phyloP scores from a whole-genome alignment of 2,113 vertebrate genomes.

The Tachycineta bicolor region DNA sequence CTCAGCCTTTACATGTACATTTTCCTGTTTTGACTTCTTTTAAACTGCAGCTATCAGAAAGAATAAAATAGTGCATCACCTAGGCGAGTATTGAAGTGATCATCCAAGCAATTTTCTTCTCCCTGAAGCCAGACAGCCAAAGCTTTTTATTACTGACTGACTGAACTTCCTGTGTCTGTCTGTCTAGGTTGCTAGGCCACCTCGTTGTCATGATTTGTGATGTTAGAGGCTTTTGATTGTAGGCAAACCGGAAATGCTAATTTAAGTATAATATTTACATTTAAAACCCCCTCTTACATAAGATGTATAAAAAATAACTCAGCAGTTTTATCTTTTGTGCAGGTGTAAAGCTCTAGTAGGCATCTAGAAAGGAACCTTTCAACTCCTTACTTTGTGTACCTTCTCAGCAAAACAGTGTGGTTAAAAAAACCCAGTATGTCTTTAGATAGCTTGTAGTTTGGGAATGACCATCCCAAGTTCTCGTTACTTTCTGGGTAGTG shows the following conservation, averaged over 20 bases:
- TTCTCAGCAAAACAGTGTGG: not conserved
- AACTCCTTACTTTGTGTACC: not conserved
- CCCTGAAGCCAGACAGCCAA: conserved; percentile 61
- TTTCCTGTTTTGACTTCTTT: conserved; percentile 57
- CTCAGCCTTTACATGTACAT: conserved; percentile 31
- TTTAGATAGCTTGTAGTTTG: not conserved
- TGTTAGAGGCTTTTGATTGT: conserved; percentile 20
- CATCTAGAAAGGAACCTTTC: not conserved
- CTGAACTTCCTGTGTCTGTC: conserved; percentile 46
- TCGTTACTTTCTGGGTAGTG: not conserved
- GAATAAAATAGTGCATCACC: conserved; percentile 62
- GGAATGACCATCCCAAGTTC: rapidly evolving
- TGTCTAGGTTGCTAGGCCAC: conserved; percentile 45
- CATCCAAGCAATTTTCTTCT: conserved; percentile 59
- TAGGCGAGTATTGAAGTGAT: conserved; percentile 51
- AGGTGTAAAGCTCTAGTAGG: not conserved
- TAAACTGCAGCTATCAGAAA: conserved; percentile 64
- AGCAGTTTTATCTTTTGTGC: not conserved
- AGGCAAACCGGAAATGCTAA: not conserved
- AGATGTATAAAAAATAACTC: not conserved
- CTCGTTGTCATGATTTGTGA: not conserved
- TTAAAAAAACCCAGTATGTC: not conserved
- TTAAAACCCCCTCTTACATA: not conserved
- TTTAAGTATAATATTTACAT: conserved; percentile 33
- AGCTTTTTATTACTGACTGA: conserved; percentile 65